Conservation (phyloP, 1,140 invertebrate species). For the Panulirus ornatus region DNA sequence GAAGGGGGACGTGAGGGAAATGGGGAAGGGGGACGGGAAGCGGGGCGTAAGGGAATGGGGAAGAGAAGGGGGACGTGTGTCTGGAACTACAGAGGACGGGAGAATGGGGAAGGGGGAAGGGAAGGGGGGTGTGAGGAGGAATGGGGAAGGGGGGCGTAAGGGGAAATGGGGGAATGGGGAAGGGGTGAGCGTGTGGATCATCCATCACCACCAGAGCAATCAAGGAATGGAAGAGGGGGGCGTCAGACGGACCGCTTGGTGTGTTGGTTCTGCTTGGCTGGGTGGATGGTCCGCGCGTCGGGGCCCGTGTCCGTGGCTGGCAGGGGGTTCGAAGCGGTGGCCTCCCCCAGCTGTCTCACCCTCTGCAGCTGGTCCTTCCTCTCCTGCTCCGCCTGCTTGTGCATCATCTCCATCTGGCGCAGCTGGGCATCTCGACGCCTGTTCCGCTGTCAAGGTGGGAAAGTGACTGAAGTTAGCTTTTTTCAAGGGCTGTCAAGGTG, state of each 20-base stretch:
- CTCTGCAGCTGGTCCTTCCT: slow-evolving; percentile 4
- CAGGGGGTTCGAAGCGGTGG: not conserved
- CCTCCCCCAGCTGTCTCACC: slow-evolving; percentile 25
- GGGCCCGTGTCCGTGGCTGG: not conserved
- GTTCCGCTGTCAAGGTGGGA: slow-evolving; percentile 43
- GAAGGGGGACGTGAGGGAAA: not conserved
- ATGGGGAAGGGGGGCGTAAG: not conserved
- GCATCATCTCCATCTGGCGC: slow-evolving; percentile 39
- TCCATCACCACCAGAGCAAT: no score
- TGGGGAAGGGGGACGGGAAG: not conserved
- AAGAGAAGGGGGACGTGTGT: not conserved
- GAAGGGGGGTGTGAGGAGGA: not conserved
- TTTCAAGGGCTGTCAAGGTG: no score
- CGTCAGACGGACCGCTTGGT: not conserved
- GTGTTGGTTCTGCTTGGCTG: not conserved
- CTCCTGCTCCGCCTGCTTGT: slow-evolving; percentile 8
- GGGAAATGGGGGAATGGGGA: not conserved
- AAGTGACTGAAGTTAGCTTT: no score
- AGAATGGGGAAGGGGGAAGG: not conserved
- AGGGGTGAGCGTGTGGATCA: not conserved
- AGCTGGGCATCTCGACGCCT: slow-evolving; percentile 36
- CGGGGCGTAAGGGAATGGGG: not conserved
- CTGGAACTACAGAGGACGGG: not conserved
- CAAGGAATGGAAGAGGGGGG: not conserved
- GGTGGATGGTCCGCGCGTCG: slow-evolving; percentile 22